These are phyloP conservation scores for Chorisops tibialis DNA, from an alignment of 2,888 invertebrate species.

Conservation along the genomic window DNA sequence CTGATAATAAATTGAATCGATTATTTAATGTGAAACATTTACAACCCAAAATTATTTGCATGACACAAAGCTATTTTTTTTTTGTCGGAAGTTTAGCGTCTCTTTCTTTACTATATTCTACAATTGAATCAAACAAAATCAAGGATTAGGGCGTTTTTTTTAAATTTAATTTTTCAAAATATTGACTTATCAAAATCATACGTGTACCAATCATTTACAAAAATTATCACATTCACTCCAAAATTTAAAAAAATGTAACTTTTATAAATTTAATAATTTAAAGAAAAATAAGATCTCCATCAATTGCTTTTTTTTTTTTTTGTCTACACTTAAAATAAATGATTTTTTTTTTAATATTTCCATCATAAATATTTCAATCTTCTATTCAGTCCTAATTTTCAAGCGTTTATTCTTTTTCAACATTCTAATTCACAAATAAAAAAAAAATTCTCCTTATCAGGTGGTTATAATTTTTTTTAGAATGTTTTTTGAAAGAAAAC, in stretches of 20 bases:
- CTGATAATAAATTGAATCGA: no score
- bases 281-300: constrained; percentile 22
- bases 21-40: no score
- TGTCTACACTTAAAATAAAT: constrained; percentile 11
- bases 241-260: constrained; percentile 13
- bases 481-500: not conserved
- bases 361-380: not conserved
- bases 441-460: constrained; percentile 3
- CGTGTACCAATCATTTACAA: constrained; percentile 17
- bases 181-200: no score
- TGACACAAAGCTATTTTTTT: no score
- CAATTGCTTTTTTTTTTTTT: constrained; percentile 7
- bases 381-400: not conserved
- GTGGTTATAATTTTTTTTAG: constrained; percentile 13
- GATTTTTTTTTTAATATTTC: not conserved
- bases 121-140: no score
- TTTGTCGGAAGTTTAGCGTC: no score
- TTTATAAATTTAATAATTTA: constrained; percentile 14
- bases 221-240: constrained; percentile 22
- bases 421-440: not conserved
- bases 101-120: no score
- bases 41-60: no score
- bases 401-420: not conserved
- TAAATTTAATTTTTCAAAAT: no score
- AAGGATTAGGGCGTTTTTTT: no score